Percentiles rank a stretch among this genome's conserved stretches.
Conservation (phyloP, 2,113 vertebrate genomes). For the Hippolais icterina region DNA sequence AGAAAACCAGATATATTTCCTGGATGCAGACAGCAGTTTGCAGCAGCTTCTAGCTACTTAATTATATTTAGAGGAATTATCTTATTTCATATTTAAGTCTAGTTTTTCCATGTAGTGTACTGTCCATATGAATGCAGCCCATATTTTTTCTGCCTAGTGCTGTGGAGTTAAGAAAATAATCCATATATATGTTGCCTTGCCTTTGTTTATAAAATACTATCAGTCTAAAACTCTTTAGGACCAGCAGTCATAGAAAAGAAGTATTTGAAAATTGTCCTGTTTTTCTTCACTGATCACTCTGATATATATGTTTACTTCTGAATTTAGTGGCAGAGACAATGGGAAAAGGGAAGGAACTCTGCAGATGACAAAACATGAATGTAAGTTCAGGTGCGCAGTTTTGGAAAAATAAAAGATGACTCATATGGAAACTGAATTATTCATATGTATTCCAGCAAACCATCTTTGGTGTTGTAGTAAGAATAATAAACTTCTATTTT, state of each 20-base stretch:
- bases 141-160: neutral
- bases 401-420: neutral
- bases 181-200: neutral
- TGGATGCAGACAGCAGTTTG: neutral
- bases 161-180: neutral
- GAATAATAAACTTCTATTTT: neutral
- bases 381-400: neutral
- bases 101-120: neutral
- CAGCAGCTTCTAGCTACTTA: neutral
- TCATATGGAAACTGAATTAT: neutral
- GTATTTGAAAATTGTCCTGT: neutral
- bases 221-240: neutral
- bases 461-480: neutral
- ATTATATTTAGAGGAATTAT: neutral
- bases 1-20: neutral
- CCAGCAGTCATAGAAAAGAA: neutral
- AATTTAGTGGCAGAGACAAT: neutral
- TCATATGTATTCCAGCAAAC: neutral
- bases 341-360: neutral
- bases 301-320: fast-evolving
- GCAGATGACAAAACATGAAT: neutral
- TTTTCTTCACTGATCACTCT: neutral
- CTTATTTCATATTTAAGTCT: neutral
- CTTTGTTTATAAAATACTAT: neutral
- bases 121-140: neutral